Base-by-base conservation (phyloP, 53 echinoderm and acorn worm species). In the Mesocentrotus franciscanus region DNA sequence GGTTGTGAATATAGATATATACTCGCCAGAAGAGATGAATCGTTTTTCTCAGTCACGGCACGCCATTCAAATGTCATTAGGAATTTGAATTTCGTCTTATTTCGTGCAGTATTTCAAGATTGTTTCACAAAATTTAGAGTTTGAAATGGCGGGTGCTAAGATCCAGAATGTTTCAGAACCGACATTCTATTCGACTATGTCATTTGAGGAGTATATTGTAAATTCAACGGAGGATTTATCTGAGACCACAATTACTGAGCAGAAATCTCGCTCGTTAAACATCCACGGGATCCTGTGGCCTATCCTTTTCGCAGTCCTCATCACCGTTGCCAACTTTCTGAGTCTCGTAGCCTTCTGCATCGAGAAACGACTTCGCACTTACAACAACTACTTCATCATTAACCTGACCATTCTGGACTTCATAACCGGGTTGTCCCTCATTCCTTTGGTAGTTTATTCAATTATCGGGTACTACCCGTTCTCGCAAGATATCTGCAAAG, bases 351-450 rank as follows among this genome's bases (percentile, higher is more conserved):
- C 94, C 60, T 93, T 93, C 61, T 27, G 94, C 81, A 14, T 92
- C 36, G 92, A 92, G 57, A 92, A 70, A 34, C 92, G 61, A 33
- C 81, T 93, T 22, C 59, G 35, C 4, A 93, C 94, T 8, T 93
- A 93, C 81, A 93, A 81, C 81, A 93, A 92, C 57, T 92, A 92
- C 71, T 93, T 79, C 83, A 93, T 93, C 94, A 93, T 83, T 59
- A 93, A 81, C 83, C 61, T 93, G 35, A 75, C 61, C 59, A 59
- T 93, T 59, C 60, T 81, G 10, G 94, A 93, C 75, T 33, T 93
- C 18, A 20, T 93, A 9, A 22, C 32, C 24, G 94, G 94, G 10
- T 18, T 93, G 10, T 10, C 34, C 20, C 81, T 83, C 14, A 60
- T 83, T 20, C 61, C 39, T 8, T 0, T 17, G 16, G 83, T 93